Evolutionary conservation across 2,113 vertebrate species (phyloP).

Genomic region (Sorex araneus): DNA sequence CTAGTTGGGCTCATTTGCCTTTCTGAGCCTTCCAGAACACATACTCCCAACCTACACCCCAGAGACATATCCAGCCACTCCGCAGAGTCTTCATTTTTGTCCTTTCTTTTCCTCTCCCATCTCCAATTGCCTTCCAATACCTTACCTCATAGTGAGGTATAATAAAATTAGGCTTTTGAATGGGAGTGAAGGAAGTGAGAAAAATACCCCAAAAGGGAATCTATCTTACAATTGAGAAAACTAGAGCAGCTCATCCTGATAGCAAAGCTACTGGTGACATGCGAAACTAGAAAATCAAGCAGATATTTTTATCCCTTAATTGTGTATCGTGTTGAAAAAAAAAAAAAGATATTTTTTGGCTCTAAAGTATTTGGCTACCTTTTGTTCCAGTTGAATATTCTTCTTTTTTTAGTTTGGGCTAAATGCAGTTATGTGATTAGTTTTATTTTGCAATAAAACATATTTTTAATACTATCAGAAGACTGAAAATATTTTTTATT

Average conservation of each 20-base stretch:
- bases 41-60: not conserved
- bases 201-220: not conserved
- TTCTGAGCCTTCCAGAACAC: not conserved
- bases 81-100: not conserved
- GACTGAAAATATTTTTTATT: constrained; percentile 57
- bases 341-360: too few species aligned
- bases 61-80: too few species aligned
- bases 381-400: not conserved
- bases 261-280: not conserved
- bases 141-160: too few species aligned
- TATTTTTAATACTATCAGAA: constrained; percentile 39
- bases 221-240: not conserved
- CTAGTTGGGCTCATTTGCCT: not conserved
- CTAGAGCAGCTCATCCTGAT: not conserved
- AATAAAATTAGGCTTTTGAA: not conserved
- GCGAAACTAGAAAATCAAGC: not conserved
- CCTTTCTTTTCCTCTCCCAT: not conserved
- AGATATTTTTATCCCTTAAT: constrained; percentile 58
- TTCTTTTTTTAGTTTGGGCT: constrained; percentile 53
- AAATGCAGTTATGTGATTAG: constrained; percentile 58
- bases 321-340: constrained; percentile 25
- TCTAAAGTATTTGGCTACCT: too few species aligned
- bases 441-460: constrained; percentile 39
- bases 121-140: not conserved
- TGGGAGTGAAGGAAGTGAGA: not conserved